Conservation (phyloP, 2,888 invertebrate species). For the Dynastes grantii region DNA sequence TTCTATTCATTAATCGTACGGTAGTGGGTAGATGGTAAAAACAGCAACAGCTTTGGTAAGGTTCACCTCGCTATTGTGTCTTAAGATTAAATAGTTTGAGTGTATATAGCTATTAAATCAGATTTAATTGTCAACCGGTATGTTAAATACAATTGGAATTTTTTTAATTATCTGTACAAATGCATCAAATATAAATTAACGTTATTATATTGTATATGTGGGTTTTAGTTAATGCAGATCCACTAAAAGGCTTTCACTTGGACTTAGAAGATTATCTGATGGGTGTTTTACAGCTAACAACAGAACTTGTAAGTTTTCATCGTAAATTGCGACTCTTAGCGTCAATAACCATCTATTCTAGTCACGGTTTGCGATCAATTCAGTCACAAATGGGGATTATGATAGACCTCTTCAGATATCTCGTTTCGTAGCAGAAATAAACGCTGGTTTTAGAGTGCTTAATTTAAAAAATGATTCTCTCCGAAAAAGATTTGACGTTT, state of each 20-base stretch:
- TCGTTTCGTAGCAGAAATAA: constrained; percentile 88
- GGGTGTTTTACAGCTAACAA: constrained; percentile 86
- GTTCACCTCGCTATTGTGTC: no score
- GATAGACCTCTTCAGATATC: constrained; percentile 87
- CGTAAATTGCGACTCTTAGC: constrained; percentile 8
- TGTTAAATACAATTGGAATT: no score
- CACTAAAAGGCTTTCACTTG: constrained; percentile 86
- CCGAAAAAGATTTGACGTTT: constrained; percentile 88
- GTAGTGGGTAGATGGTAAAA: no score
- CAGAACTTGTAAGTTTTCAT: constrained; percentile 81
- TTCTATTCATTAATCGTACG: no score
- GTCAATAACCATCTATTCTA: constrained; percentile 60
- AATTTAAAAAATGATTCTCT: constrained; percentile 93
- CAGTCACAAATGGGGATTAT: constrained; percentile 89
- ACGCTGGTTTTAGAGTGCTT: constrained; percentile 90
- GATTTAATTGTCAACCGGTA: no score
- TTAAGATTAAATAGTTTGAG: no score
- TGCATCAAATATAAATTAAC: no score
- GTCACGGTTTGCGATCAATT: constrained; percentile 87
- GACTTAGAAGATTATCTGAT: constrained; percentile 93
- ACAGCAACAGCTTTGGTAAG: no score
- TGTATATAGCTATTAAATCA: no score
- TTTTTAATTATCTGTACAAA: no score
- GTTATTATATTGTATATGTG: no score
- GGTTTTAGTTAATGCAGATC: constrained; percentile 79